Conservation (phyloP, 2,797 vertebrate genomes). For the Chaenodraco wilsoni region DNA sequence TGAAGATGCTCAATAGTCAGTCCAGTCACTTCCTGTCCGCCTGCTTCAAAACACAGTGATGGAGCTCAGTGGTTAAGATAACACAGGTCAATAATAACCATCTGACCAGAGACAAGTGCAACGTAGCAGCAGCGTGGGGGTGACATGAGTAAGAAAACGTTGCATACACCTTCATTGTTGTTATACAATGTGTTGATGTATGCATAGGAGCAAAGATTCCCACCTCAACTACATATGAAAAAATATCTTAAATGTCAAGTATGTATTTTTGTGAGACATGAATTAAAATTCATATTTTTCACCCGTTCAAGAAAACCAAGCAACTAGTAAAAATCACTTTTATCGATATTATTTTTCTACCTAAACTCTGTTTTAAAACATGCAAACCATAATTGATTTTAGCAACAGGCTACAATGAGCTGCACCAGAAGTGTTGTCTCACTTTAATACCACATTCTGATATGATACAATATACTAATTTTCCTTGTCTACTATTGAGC, state of each 20-base stretch:
- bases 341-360: background rate
- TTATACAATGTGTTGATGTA: background rate
- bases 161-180: background rate
- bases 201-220: background rate
- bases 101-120: constrained; percentile 26
- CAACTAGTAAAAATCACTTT: too few relatives aligned
- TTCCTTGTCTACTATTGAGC: background rate
- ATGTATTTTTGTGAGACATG: background rate
- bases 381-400: background rate
- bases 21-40: constrained; percentile 55
- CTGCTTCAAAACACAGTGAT: constrained; percentile 43
- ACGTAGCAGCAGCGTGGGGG: background rate
- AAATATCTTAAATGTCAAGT: background rate
- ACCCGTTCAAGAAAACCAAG: background rate
- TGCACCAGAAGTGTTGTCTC: background rate
- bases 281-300: background rate
- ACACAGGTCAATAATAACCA: constrained; percentile 53
- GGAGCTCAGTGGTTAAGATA: constrained; percentile 47
- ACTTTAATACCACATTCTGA: background rate
- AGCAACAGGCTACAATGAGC: background rate
- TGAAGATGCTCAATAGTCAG: constrained; percentile 58
- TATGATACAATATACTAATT: background rate
- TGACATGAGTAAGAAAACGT: background rate
- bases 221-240: background rate
- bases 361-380: constrained; percentile 3